Conservation (phyloP, 2,888 invertebrate genomes). For the Dexiosoma caninum region DNA sequence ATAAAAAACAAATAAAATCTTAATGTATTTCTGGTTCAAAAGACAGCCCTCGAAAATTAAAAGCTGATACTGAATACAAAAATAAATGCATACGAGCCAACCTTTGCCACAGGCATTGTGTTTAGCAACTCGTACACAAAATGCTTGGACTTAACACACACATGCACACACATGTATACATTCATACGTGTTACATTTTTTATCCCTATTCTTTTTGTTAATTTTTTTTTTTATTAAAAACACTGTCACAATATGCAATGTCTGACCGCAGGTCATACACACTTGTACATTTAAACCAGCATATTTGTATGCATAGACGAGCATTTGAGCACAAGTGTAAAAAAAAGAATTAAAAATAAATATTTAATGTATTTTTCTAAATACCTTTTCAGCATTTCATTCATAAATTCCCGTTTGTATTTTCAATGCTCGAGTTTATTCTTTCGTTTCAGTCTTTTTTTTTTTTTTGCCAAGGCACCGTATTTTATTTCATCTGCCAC, state of each 20-base stretch:
- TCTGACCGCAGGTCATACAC: conserved; percentile 47
- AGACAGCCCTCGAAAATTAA: too few relatives aligned
- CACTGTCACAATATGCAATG: not conserved
- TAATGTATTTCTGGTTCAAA: too few relatives aligned
- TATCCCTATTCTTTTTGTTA: not conserved
- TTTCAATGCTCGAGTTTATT: not conserved
- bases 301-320: not conserved
- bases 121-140: not conserved
- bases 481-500: conserved; percentile 11
- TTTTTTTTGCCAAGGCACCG: not conserved
- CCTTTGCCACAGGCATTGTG: not conserved
- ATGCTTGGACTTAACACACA: too few relatives aligned
- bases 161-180: not conserved
- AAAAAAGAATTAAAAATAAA: not conserved
- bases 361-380: conserved; percentile 30
- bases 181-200: not conserved
- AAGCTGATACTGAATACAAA: too few relatives aligned
- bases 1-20: too few relatives aligned
- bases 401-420: conserved; percentile 30
- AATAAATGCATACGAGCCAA: not conserved
- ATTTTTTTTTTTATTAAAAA: not conserved
- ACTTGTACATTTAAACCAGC: not conserved
- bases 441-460: not conserved
- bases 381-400: conserved; percentile 27
- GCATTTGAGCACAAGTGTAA: not conserved